Conservation (phyloP, 1,140 invertebrate species). For the Pachyrhynchus sulphureomaculatus region DNA sequence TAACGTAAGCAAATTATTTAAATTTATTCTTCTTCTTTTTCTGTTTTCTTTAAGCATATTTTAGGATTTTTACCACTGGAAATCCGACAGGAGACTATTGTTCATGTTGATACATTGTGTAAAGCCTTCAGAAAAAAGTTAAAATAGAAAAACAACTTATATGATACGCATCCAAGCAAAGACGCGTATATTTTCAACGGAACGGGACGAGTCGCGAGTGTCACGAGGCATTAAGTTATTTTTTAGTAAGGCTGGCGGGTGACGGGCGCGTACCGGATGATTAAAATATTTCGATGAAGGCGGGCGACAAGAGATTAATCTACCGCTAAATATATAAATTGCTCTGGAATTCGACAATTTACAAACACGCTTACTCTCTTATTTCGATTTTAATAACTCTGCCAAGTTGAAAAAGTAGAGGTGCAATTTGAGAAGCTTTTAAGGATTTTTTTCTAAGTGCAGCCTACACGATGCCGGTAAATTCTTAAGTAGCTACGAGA, state of each 20-base stretch:
- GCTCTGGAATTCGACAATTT: slow-evolving; percentile 49
- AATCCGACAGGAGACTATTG: too few species aligned
- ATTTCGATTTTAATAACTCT: slow-evolving; percentile 35
- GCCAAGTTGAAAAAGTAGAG: background rate
- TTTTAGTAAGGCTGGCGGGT: slow-evolving; percentile 36
- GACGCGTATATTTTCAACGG: slow-evolving; percentile 18
- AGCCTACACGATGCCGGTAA: too few species aligned
- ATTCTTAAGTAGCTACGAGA: too few species aligned
- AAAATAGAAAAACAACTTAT: background rate
- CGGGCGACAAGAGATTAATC: slow-evolving; percentile 48
- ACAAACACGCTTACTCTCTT: slow-evolving; percentile 45
- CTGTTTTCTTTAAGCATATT: too few species aligned
- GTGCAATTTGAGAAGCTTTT: background rate
- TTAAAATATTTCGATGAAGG: slow-evolving; percentile 44
- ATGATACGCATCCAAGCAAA: slow-evolving; percentile 3
- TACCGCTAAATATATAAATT: slow-evolving; percentile 50
- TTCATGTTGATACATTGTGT: background rate
- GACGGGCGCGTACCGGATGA: slow-evolving; percentile 40
- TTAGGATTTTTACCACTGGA: too few species aligned
- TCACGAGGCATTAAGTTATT: slow-evolving; percentile 40
- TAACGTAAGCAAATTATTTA: too few species aligned
- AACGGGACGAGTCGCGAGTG: slow-evolving; percentile 17
- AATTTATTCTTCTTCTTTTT: too few species aligned
- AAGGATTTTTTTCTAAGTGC: too few species aligned
- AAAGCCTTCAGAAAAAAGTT: background rate